These are phyloP conservation scores for Macrosteles quadrilineatus DNA, from an alignment of 1,140 invertebrate genomes.

Conservation along the genomic window DNA sequence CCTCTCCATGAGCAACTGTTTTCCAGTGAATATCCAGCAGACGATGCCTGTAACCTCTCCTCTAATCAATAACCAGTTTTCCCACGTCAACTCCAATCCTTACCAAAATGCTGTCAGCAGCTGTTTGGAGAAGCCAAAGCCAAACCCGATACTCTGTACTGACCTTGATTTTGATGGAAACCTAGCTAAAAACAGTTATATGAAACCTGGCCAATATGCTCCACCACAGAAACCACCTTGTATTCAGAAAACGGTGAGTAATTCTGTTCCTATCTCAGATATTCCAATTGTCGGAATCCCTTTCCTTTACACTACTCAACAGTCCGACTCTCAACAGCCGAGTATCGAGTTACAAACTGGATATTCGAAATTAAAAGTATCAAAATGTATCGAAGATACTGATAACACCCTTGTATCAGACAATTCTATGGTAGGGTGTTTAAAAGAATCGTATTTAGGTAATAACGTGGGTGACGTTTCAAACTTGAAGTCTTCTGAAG, in stretches of 20 bases:
- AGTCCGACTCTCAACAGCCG: neutral
- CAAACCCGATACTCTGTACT: neutral
- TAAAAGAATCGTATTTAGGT: neutral
- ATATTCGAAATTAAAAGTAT: neutral
- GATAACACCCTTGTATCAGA: neutral
- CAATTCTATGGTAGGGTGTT: neutral
- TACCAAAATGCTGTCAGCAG: neutral
- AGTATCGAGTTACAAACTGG: neutral
- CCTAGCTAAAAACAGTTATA: neutral
- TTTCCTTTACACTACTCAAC: neutral
- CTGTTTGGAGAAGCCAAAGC: neutral
- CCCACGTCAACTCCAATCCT: neutral
- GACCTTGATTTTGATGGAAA: neutral
- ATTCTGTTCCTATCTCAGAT: constrained; percentile 11
- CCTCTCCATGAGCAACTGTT: neutral
- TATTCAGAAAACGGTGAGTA: neutral
- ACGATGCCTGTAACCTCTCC: neutral
- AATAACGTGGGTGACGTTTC: neutral
- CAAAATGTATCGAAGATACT: neutral
- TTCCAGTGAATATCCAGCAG: neutral
- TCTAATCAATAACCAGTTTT: neutral
- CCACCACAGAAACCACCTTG: constrained; percentile 2
- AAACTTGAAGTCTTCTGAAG: constrained; percentile 1
- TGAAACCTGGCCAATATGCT: constrained; percentile 10
- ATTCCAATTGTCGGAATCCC: constrained; percentile 15